Base-by-base conservation (phyloP, 2,797 vertebrate species). In the Semotilus atromaculatus region DNA sequence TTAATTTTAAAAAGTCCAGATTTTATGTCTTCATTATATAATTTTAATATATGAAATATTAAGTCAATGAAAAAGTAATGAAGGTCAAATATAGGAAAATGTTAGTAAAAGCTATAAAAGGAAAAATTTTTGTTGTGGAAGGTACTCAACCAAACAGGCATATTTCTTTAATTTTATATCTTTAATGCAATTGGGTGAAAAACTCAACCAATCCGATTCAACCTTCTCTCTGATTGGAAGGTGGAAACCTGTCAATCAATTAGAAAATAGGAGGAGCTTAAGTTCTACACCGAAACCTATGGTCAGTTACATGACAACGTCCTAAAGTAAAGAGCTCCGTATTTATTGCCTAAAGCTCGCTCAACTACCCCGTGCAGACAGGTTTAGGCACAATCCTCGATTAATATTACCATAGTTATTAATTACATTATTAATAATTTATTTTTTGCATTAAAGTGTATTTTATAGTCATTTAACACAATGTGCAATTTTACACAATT, bases 151-250 rank as follows among this genome's bases (percentile, higher is more conserved):
- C 29, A 58, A 38, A 58, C 14, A 45, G 11, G 1, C 43, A 3
- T 4, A n/a, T 29, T 60, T 48, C 11, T 40, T 31, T 19, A 10
- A 11, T 43, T 48, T 7, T 23, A 43, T 8, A 4, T 51, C 26
- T 81, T 40, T 34, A 18, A 64, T 77, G 1, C 79, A 18, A 82
- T 87, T 87, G 83, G 80, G 10, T 29, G 45, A 85, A 36, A 26
- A 16, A 14, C 29, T 31, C 14, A 78, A 91, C 95, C 93, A 90
- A 88, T 89, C 67, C 55, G 53, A 85, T 36, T 75, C 38, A 29
- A n/a, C 8, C 38, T 45, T 6, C 1, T 60, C 31, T 72, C 75
- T 84, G 70, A 88, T 88, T 88, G 87, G 88, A 26, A 40, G 38
- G 6, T 34, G 10, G 7, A 8, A 45, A 34, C 45, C 38, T 48